Conservation (phyloP, 2,113 vertebrate species). For the Bambusicola thoracicus region DNA sequence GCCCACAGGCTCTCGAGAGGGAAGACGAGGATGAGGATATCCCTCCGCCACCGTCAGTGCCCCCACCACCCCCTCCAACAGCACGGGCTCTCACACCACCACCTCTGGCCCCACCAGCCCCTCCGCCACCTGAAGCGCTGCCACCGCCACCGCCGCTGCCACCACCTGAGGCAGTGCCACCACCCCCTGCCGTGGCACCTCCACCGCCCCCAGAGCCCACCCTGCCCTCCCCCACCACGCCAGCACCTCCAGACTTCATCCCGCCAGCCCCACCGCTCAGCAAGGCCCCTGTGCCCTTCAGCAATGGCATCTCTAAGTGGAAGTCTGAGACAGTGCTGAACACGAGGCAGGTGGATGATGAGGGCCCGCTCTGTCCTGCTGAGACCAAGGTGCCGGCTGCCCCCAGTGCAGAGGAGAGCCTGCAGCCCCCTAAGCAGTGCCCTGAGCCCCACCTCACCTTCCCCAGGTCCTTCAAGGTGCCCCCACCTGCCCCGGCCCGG, state of each 20-base stretch:
- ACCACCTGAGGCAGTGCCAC: conserved; percentile 21
- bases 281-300: neutral
- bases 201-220: neutral
- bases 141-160: neutral
- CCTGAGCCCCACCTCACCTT: conserved; percentile 75
- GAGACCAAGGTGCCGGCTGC: conserved; percentile 8
- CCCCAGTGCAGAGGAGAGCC: conserved; percentile 50
- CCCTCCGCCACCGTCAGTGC: conserved; percentile 84
- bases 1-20: conserved; percentile 39
- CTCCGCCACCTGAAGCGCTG: neutral
- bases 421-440: conserved; percentile 24
- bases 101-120: neutral
- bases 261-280: conserved; percentile 16
- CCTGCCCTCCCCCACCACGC: conserved; percentile 68
- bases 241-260: conserved; percentile 71
- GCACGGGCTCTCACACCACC: conserved; percentile 65
- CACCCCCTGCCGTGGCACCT: conserved; percentile 68
- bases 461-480: conserved; percentile 78
- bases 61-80: conserved; percentile 68
- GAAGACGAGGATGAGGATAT: conserved; percentile 77
- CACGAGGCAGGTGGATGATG: conserved; percentile 58
- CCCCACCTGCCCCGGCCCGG: conserved; percentile 76
- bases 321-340: conserved; percentile 76
- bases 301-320: conserved; percentile 70
- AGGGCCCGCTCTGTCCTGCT: neutral